Evolutionary conservation across 2,888 invertebrate species (phyloP), one percentile per base, ranked within the genome.

Genomic region (Caenorhabditis sp.): DNA sequence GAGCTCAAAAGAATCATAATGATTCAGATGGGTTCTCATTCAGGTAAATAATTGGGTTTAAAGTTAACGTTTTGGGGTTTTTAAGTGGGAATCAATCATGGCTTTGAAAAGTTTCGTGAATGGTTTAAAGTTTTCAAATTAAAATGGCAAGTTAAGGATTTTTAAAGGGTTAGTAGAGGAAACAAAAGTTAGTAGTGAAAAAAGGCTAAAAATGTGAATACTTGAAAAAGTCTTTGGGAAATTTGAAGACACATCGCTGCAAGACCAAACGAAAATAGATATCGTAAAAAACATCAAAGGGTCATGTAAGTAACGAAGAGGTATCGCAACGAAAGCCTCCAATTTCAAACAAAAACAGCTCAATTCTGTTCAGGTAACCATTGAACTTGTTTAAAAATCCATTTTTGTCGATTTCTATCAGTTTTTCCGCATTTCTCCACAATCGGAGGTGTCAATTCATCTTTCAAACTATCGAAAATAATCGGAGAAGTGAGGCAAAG

Each of bases 401-500:
- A 70, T 59, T 61, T 67, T 69, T 74, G 69, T 52, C 31, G 31
- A 31, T 31, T 31, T 31, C 31, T 4, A 7, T 68, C 68, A n/a
- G 63, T 59, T 12, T 23, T 43, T 12, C 68, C 58, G 49, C 75
- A 75, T 58, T 57, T 70, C 14, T 67, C 43, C 8, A 71, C 36
- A 25, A 59, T 38, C 20, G 71, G 64, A 17, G 80, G 77, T 17
- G 63, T 70, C 58, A 75, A 67, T 26, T 76, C 66, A 17, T 77
- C 80, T 53, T 70, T 67, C 0, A 49, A n/a, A 0, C 66, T 56
- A 43, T 68, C 70, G 57, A 65, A 63, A 52, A 64, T 50, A 17
- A 63, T 52, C 0, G 80, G 80, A 12, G 59, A 58, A 0, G 72
- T 58, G 25, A 86, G 67, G 64, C 86, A 86, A n/a, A 83, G 74